Base-by-base conservation (phyloP, 2,797 vertebrate genomes). In the Gymnopithys bicolor region DNA sequence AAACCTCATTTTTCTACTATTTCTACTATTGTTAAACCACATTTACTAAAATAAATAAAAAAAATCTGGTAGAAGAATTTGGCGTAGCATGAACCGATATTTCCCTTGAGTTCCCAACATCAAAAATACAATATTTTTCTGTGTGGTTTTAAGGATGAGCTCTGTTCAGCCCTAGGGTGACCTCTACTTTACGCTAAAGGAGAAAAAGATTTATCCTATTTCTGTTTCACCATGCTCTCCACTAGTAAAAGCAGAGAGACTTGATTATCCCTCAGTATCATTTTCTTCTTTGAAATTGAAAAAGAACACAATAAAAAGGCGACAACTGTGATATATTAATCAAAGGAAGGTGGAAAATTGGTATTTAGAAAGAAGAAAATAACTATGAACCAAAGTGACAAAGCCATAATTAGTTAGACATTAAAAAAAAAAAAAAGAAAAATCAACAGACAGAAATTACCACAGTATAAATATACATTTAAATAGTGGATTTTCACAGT, bases 241-340 rank as follows among this genome's bases (percentile, higher is more conserved):
- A 46, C 55, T 63, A 79, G 19, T 11, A 88, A 88, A 90, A 63
- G 16, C 2, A 11, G 56, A 39, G n/a, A 78, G 35, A 62, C 52
- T n/a, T 56, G 55, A 85, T 87, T 92, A 90, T 78, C 51, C 24
- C 39, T 87, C 74, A 66, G 62, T 62, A 93, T 71, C 13, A 62
- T 78, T 92, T 96, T 84, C 58, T 45, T 28, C 39, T 89, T 84
- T 55, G 51, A 88, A 92, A 96, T 6, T 69, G 74, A 93, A 84
- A 92, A 89, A 32, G 39, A 82, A 51, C n/a, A 32, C 43, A 91
- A 82, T 91, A 87, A 92, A 89, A 77, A 66, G 33, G 21, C 87
- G 59, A 86, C 30, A 68, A 87, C 35, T 64, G 2, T 75, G 62
- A 86, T 73, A 68, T 71, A 93, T 68, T 95, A 88, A 88, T 84